phyloP scores from a whole-genome alignment of 2,113 vertebrate genomes.

The Percopsis transmontana region DNA sequence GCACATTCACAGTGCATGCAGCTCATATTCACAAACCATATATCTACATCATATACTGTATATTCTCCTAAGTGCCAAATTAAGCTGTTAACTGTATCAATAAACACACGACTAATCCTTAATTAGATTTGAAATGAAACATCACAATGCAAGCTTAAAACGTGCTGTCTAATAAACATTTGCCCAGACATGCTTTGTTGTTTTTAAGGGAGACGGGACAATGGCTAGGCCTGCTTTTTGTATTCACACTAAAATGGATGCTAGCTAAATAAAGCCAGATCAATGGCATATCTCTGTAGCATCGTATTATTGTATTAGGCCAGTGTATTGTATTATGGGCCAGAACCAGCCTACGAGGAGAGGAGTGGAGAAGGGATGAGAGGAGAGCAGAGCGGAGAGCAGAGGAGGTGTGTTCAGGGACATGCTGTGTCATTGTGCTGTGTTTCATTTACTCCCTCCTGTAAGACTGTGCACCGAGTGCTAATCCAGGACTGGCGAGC shows the following conservation, averaged over 20 bases:
- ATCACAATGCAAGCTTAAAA: neutral
- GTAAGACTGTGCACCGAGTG: too few relatives aligned
- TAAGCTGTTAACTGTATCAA: neutral
- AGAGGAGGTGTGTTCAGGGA: neutral
- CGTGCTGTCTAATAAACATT: too few relatives aligned
- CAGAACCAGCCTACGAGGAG: neutral
- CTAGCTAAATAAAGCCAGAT: too few relatives aligned
- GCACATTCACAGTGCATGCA: conserved; percentile 42
- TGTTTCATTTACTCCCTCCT: neutral
- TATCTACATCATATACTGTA: neutral
- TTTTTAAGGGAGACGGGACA: neutral
- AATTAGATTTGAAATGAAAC: neutral
- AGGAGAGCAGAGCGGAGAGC: neutral
- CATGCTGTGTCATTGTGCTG: conserved; percentile 63
- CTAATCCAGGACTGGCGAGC: too few relatives aligned
- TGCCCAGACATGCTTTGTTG: neutral
- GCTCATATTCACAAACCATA: neutral
- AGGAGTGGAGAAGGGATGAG: neutral
- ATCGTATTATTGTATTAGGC: too few relatives aligned
- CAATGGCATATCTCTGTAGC: too few relatives aligned
- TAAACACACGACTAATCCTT: neutral
- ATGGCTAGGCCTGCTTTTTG: too few relatives aligned
- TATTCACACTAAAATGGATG: too few relatives aligned
- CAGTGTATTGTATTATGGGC: too few relatives aligned
- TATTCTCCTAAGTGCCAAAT: neutral